Evolutionary conservation across 2,888 invertebrate genomes (phyloP).

Genomic region (Ochropacha duplaris): DNA sequence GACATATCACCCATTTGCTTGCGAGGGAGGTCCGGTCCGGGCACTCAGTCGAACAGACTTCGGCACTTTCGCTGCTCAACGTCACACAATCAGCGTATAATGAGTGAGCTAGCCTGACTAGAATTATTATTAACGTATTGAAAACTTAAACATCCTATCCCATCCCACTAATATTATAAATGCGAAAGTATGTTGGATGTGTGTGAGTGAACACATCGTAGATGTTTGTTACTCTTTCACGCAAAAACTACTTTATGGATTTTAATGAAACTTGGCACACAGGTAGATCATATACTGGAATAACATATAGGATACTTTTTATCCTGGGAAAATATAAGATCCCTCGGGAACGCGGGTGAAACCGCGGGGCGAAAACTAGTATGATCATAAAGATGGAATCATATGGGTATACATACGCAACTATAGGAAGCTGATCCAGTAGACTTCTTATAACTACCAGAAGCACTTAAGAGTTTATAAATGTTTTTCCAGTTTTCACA

Average conservation of each 20-base stretch:
- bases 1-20: conserved; percentile 63
- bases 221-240: too few species aligned
- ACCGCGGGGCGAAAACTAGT: too few species aligned
- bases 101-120: conserved; percentile 25
- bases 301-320: too few species aligned
- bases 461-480: not conserved
- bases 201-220: too few species aligned
- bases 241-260: too few species aligned
- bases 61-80: conserved; percentile 65
- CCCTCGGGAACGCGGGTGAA: too few species aligned
- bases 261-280: too few species aligned
- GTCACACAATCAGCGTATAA: conserved; percentile 14
- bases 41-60: conserved; percentile 24
- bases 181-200: too few species aligned
- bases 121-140: conserved; percentile 12
- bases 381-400: not conserved
- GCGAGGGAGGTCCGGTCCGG: conserved; percentile 30
- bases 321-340: too few species aligned
- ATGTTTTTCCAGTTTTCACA: not conserved
- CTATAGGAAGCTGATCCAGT: not conserved
- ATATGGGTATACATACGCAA: not conserved
- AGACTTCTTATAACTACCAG: not conserved
- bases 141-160: too few species aligned
- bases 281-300: too few species aligned
- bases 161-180: too few species aligned